A percentile compares a stretch with the other conserved stretches of the same genome.
phyloP scores from a whole-genome alignment of 2,797 vertebrate genomes.

The Lepilemur septentrionalis region DNA sequence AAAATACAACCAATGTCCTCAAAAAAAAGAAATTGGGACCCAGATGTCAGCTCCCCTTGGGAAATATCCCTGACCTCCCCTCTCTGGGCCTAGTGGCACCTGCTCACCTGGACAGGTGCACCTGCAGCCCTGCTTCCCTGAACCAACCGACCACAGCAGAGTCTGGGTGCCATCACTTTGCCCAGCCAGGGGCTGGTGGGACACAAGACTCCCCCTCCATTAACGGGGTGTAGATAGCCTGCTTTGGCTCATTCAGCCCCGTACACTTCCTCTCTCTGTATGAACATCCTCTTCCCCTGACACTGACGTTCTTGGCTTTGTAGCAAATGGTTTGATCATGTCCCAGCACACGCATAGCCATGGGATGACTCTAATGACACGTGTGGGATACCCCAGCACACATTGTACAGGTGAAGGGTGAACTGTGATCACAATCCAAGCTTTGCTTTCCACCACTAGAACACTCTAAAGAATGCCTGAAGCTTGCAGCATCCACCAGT shows the following conservation, averaged over 20 bases:
- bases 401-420: background rate
- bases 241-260: rapidly evolving
- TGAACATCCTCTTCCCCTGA: background rate
- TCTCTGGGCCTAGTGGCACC: background rate
- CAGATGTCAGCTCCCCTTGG: background rate
- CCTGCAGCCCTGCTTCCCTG: background rate
- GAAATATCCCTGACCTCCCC: background rate
- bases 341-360: background rate
- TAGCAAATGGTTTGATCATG: background rate
- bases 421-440: background rate
- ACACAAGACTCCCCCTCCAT: background rate
- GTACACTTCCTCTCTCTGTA: rapidly evolving
- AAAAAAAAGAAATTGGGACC: background rate
- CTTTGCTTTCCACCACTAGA: background rate
- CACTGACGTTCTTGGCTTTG: rapidly evolving
- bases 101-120: background rate
- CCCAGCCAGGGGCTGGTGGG: background rate
- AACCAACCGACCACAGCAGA: background rate
- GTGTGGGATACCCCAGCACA: background rate
- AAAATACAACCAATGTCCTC: background rate
- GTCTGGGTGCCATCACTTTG: background rate
- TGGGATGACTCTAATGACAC: rapidly evolving
- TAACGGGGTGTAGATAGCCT: rapidly evolving
- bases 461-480: background rate
- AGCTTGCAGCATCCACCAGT: rapidly evolving